Evolutionary conservation across 1,140 invertebrate species (phyloP), one percentile per base, ranked within the genome.

Genomic region (silkworm (Bombyx mori)): DNA sequence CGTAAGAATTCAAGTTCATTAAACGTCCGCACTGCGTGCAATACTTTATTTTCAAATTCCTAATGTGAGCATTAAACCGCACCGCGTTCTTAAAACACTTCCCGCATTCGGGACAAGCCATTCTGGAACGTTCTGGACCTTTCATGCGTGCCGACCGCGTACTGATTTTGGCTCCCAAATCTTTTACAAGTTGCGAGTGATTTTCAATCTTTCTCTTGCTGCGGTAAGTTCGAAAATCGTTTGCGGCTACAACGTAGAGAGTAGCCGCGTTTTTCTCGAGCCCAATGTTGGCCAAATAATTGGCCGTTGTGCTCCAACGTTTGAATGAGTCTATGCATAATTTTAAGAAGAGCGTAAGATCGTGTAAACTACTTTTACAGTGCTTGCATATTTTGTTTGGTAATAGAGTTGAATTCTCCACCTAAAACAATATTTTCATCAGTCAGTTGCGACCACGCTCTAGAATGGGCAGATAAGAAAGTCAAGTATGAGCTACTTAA

Each of bases 341-440:
- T 8, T 54, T 52, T 9, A 68, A 35, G 60, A 74, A 69, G 5
- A 62, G 57, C 12, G 64, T 9, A 12, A 65, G 48, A 3, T 10
- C 54, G 35, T 18, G 56, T 48, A 66, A 18, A 4, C 44, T 22
- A 6, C 22, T 8, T 5, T 49, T 47, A 54, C 72, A 75, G 22
- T 3, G 26, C 9, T 8, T 10, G 61, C 72, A 75, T 22, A 69
- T 44, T 44, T 43, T 51, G 22, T 59, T 59, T 35, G 72, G 72
- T 55, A 74, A 61, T 42, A 55, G 12, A 8, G 57, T 1, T 18
- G 60, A 44, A 1, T 2, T 22, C 64, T 66, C 69, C 61, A 75
- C 60, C 72, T 75, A 72, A 47, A 75, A 75, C 68, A 72, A 75
- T 45, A 43, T 53, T 48, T 44, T 57, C 42, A 50, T 12, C 6